These are phyloP conservation scores for Drosophila melanogaster DNA, from an alignment of 1,140 invertebrate genomes.

Conservation along the genomic window DNA sequence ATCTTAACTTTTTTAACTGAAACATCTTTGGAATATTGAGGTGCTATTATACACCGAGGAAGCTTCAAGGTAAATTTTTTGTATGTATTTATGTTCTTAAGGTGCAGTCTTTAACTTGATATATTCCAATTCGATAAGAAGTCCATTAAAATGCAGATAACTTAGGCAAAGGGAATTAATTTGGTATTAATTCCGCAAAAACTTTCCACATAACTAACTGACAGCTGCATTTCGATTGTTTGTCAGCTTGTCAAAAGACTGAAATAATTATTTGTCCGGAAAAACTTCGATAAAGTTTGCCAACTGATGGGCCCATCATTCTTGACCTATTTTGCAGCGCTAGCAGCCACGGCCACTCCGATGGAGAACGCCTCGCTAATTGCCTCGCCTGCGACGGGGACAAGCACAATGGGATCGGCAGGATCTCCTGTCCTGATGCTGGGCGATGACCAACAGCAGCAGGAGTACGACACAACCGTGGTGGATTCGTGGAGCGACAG, in stretches of 20 bases:
- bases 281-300: slow-evolving; percentile 12
- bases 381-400: slow-evolving; percentile 39
- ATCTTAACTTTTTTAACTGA: too few relatives aligned
- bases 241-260: slow-evolving; percentile 16
- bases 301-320: slow-evolving; percentile 48
- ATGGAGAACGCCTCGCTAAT: slow-evolving; percentile 66
- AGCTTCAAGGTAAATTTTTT: too few relatives aligned
- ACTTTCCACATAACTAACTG: not conserved
- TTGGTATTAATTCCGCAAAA: too few relatives aligned
- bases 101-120: too few relatives aligned
- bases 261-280: slow-evolving; percentile 10
- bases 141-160: too few relatives aligned
- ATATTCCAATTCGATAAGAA: too few relatives aligned
- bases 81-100: too few relatives aligned
- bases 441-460: slow-evolving; percentile 21
- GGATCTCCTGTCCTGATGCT: slow-evolving; percentile 16
- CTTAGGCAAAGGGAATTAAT: not conserved
- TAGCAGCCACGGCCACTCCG: slow-evolving; percentile 43
- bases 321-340: slow-evolving; percentile 67
- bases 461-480: slow-evolving; percentile 37
- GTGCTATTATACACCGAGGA: too few relatives aligned
- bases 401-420: slow-evolving; percentile 17
- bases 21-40: too few relatives aligned
- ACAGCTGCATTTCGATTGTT: slow-evolving; percentile 10
- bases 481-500: slow-evolving; percentile 64